Evolutionary conservation across 2,888 invertebrate genomes (phyloP), one percentile per base, ranked within the genome.

Genomic region (Tenthredo mesomela): DNA sequence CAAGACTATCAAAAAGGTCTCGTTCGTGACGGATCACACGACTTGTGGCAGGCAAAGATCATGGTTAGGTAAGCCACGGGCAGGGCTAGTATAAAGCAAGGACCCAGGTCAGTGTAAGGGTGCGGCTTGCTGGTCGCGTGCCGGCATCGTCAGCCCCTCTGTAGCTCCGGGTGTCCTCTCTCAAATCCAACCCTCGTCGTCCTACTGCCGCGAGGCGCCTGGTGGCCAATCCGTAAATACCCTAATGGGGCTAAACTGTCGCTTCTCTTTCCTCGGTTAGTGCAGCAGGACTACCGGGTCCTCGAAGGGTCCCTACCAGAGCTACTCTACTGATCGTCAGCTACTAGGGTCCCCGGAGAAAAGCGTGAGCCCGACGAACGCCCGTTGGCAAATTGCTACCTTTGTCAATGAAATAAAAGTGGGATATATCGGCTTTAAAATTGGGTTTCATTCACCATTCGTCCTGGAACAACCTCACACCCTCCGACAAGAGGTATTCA

Each of bases 181-280:
- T 82, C 84, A 82, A 84, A 85, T 84, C 82, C 54, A 78, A 78
- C 71, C 82, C 82, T 86, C 84, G 84, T 86, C 86, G 82, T 84
- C 70, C 78, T 86, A 58, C 80, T 75, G 73, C 47, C 82, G 29
- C 43, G 71, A 40, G 73, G 77, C 82, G 73, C 88, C 86, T 86
- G 85, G 84, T 88, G 88, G 88, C 88, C 89, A 91, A 92, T 91
- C 90, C 90, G 91, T 91, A 91, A 92, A 92, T 92, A 92, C 90
- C 90, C 89, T 91, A 91, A 91, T 90, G 89, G 91, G 89, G 86
- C 90, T 90, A 90, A 91, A 90, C 90, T 92, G 90, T 91, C 90
- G 91, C 90, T 80, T 61, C 82, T 88, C 89, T 90, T 89, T 89
- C 89, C 89, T 86, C 78, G 67, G 82, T 67, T 47, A 33, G 10